Conservation (phyloP, 2,888 invertebrate genomes). For the Coelinius sp. region DNA sequence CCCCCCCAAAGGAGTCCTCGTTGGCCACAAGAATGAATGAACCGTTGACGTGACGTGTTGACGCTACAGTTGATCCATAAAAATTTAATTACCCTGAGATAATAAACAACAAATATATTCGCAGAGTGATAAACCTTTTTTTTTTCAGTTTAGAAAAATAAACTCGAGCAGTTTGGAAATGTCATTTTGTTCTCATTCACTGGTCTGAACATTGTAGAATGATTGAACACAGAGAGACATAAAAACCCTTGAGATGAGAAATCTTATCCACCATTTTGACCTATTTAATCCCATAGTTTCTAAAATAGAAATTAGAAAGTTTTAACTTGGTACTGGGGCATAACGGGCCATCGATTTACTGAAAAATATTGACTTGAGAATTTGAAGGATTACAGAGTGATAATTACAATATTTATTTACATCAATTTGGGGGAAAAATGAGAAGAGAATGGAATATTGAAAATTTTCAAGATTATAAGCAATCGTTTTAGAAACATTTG, state of each 20-base stretch:
- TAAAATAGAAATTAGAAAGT: too few species aligned
- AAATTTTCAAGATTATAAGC: neutral
- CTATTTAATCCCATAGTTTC: neutral
- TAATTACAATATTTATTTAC: too few species aligned
- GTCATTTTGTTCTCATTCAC: neutral
- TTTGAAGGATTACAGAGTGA: too few species aligned
- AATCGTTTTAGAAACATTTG: constrained; percentile 45
- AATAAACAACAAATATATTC: constrained; percentile 6
- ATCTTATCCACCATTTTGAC: neutral
- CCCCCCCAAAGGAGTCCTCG: neutral
- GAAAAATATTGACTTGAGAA: too few species aligned
- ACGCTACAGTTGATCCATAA: neutral
- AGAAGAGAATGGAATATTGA: neutral
- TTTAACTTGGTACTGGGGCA: too few species aligned
- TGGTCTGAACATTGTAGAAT: neutral
- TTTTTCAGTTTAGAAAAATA: neutral
- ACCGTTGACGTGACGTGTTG: constrained; percentile 12
- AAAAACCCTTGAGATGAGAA: neutral
- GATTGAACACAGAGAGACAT: neutral
- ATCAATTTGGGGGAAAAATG: neutral
- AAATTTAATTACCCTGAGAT: constrained; percentile 13
- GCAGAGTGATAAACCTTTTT: neutral
- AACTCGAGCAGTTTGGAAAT: neutral
- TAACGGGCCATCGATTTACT: too few species aligned
- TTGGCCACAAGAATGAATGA: neutral